Conservation (phyloP, 2,888 invertebrate species). For the Lasioglossum lativentre region DNA sequence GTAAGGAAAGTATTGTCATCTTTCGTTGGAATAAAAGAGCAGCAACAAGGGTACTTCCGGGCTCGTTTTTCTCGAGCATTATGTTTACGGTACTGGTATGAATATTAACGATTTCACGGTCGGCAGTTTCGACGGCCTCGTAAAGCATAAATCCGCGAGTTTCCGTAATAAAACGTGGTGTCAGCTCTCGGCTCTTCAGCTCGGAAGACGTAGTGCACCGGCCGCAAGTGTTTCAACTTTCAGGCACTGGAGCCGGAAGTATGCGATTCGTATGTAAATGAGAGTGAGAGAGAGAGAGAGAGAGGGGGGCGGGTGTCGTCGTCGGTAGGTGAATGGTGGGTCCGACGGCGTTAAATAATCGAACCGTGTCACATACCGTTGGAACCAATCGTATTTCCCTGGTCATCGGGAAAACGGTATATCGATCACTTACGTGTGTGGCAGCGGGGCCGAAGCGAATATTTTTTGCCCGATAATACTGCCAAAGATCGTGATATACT, state of each 20-base stretch:
- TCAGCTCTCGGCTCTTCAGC: neutral
- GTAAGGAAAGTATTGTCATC: neutral
- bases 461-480: constrained; percentile 42
- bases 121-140: neutral
- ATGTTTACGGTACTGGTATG: neutral
- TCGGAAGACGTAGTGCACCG: neutral
- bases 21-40: neutral
- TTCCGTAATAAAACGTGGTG: neutral
- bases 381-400: neutral
- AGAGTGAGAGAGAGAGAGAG: neutral
- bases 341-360: neutral
- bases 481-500: constrained; percentile 54
- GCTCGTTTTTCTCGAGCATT: neutral
- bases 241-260: neutral
- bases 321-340: neutral
- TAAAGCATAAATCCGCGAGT: neutral
- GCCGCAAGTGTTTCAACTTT: neutral
- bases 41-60: neutral
- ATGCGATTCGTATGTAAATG: neutral
- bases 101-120: neutral
- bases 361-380: neutral
- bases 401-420: neutral
- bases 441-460: constrained; percentile 10
- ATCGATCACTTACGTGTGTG: constrained; percentile 36
- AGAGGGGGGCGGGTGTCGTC: neutral